Conservation (phyloP, 2,888 invertebrate species). For the Pristionchus entomophagus region DNA sequence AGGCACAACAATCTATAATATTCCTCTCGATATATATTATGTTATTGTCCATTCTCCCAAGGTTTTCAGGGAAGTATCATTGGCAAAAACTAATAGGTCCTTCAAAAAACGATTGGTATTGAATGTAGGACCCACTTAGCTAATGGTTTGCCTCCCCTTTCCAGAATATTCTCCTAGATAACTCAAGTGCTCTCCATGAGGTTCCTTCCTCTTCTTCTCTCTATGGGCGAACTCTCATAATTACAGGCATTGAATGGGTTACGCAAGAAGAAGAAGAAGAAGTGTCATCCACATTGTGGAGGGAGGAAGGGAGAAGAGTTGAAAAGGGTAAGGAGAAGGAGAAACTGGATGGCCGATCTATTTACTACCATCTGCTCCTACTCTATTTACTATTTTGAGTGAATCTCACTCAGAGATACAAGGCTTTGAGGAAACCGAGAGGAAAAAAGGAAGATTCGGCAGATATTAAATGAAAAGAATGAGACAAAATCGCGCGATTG, state of each 20-base stretch:
- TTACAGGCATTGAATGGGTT: slow-evolving; percentile 17
- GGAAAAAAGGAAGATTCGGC: not conserved
- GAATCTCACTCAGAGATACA: not conserved
- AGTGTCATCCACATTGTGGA: slow-evolving; percentile 9
- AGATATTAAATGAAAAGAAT: not conserved
- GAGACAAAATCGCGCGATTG: not conserved
- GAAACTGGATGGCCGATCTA: not conserved
- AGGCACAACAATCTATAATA: not conserved
- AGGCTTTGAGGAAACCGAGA: not conserved
- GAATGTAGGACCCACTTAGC: too few species aligned
- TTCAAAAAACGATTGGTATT: too few species aligned
- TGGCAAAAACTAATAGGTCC: not conserved
- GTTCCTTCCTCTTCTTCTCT: not conserved
- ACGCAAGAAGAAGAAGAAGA: slow-evolving; percentile 7
- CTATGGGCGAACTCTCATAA: not conserved
- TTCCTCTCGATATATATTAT: too few species aligned
- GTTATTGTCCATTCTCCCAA: too few species aligned
- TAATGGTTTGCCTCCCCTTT: not conserved
- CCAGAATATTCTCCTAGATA: not conserved
- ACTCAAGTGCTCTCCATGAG: not conserved
- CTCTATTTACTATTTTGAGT: not conserved
- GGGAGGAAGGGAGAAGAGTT: not conserved
- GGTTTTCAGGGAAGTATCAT: not conserved
- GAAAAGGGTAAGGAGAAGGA: not conserved
- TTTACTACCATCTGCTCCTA: not conserved